phyloP scores from a whole-genome alignment of 1,140 invertebrate species.

The Drosophila bocqueti region DNA sequence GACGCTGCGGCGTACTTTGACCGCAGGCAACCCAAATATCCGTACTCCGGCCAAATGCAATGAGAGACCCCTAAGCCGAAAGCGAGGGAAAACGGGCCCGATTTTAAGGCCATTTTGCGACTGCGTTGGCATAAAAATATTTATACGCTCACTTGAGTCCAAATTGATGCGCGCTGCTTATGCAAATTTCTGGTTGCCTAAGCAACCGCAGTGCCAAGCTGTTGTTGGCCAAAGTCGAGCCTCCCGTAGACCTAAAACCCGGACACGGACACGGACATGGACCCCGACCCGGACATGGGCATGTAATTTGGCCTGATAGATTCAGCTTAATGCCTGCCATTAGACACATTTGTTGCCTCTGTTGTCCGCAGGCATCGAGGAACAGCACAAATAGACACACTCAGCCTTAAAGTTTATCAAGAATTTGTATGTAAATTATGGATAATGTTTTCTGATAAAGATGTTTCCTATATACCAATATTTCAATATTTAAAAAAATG shows the following conservation, averaged over 20 bases:
- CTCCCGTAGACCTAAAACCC: conserved; percentile 3
- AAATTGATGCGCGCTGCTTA: conserved; percentile 78
- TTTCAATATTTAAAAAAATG: too few species aligned
- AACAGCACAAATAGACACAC: conserved; percentile 22
- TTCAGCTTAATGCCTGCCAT: conserved; percentile 75
- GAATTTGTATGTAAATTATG: neutral
- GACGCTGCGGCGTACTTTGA: conserved; percentile 36
- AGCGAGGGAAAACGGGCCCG: neutral
- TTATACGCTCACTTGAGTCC: conserved; percentile 71
- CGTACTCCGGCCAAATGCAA: conserved; percentile 17
- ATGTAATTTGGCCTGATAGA: conserved; percentile 76
- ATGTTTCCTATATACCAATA: neutral
- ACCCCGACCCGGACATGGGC: conserved; percentile 42
- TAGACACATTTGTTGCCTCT: conserved; percentile 74
- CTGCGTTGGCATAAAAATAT: conserved; percentile 78
- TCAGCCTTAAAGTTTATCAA: neutral
- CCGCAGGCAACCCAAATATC: conserved; percentile 38
- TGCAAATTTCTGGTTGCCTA: conserved; percentile 76
- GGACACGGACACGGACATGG: conserved; percentile 30
- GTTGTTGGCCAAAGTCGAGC: conserved; percentile 35
- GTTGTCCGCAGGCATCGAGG: conserved; percentile 12
- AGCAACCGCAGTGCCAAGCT: conserved; percentile 65
- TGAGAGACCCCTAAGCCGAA: conserved; percentile 1
- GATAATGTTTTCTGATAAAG: too few species aligned
- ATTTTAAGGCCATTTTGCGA: conserved; percentile 57